Evolutionary conservation across 2,888 invertebrate species (phyloP).

Genomic region (Parnassius orleans): DNA sequence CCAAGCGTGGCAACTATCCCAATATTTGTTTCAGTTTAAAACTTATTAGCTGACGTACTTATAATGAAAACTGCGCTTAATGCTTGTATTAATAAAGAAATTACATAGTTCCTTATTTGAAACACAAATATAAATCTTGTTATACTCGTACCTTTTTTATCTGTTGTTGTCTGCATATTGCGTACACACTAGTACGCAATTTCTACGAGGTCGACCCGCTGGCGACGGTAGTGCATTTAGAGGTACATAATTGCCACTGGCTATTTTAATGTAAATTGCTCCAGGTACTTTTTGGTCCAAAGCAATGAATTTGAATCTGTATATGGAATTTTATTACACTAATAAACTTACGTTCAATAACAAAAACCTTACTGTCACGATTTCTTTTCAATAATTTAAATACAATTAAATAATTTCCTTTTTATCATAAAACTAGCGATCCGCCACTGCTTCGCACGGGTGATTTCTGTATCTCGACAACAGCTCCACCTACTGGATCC

Average conservation of each 20-base stretch:
- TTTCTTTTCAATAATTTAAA: too few relatives aligned
- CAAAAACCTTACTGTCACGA: not conserved
- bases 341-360: constrained; percentile 4
- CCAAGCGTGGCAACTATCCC: too few relatives aligned
- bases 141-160: constrained; percentile 1
- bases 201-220: constrained; percentile 15
- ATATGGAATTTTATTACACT: constrained; percentile 1
- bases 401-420: too few relatives aligned
- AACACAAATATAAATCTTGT: constrained; percentile 6
- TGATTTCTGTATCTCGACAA: too few relatives aligned
- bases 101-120: constrained; percentile 1
- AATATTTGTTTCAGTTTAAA: too few relatives aligned
- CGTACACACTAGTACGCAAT: constrained; percentile 15
- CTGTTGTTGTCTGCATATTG: constrained; percentile 11
- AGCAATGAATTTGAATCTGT: constrained; percentile 4
- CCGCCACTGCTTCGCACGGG: too few relatives aligned
- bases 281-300: constrained; percentile 2
- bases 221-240: constrained; percentile 18
- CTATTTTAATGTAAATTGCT: constrained; percentile 11
- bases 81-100: not conserved
- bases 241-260: constrained; percentile 12
- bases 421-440: too few relatives aligned
- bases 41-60: too few relatives aligned
- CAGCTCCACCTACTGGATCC: too few relatives aligned
- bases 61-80: too few relatives aligned